Evolutionary conservation across 2,113 vertebrate genomes (phyloP).

Genomic region (Eurystomus gularis): DNA sequence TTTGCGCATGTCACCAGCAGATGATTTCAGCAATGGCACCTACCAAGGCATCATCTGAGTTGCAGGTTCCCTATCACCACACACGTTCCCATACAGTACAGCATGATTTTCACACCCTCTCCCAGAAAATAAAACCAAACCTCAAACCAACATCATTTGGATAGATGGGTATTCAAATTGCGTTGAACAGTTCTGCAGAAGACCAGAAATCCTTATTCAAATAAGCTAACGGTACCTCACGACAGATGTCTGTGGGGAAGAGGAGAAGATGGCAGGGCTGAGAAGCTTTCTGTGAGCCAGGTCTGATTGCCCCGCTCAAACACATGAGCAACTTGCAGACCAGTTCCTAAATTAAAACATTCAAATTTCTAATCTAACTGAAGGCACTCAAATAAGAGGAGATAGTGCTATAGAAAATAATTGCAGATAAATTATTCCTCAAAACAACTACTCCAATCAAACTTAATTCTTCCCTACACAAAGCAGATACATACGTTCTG

Average conservation of each 20-base stretch:
- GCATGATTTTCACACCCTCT: not conserved
- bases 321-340: not conserved
- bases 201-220: conserved; percentile 2
- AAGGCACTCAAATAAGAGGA: not conserved
- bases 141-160: not conserved
- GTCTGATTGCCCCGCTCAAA: not conserved
- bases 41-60: not conserved
- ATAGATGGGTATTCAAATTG: not conserved
- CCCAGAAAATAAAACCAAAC: conserved; percentile 4
- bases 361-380: not conserved
- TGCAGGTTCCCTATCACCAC: not conserved
- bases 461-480: conserved; percentile 16
- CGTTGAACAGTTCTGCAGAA: not conserved
- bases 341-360: not conserved
- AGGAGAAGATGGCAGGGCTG: not conserved
- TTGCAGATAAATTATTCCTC: conserved; percentile 36
- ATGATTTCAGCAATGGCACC: not conserved
- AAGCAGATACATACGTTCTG: conserved; percentile 21
- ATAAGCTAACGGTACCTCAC: not conserved
- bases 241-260: not conserved
- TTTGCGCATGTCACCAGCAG: not conserved
- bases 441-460: conserved; percentile 33
- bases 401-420: conserved; percentile 15
- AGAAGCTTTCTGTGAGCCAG: not conserved
- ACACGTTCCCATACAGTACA: not conserved